These are phyloP conservation scores for Hyperoplus immaculatus DNA, from an alignment of 2,797 vertebrate species.

Conservation along the genomic window DNA sequence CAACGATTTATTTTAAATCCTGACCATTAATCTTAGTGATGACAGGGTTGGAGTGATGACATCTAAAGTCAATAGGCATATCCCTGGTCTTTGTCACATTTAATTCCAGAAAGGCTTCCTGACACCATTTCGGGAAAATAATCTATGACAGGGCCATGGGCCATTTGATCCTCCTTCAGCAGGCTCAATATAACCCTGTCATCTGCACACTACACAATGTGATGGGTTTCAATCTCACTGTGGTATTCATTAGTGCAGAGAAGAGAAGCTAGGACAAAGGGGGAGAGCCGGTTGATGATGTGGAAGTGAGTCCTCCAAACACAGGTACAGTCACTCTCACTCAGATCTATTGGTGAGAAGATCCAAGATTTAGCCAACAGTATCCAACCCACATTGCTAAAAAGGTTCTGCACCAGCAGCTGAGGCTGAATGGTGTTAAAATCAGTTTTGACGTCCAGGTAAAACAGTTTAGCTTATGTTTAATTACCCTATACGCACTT, in stretches of 20 bases:
- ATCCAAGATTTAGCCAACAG: not conserved
- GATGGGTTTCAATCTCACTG: not conserved
- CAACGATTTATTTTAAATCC: not conserved
- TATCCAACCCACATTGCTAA: not conserved
- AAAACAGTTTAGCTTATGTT: not conserved
- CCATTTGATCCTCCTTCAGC: not conserved
- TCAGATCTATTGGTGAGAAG: not conserved
- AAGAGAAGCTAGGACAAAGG: no score
- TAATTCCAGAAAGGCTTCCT: not conserved
- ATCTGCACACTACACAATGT: not conserved
- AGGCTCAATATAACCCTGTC: not conserved
- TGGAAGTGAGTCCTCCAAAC: not conserved
- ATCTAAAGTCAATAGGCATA: not conserved
- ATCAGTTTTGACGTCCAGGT: not conserved
- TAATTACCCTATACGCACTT: not conserved
- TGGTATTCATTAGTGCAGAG: no score
- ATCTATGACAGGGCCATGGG: no score
- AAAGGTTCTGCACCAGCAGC: not conserved
- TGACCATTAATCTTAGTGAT: not conserved
- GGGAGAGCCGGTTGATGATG: not conserved
- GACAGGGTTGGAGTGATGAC: not conserved
- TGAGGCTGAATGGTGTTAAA: not conserved
- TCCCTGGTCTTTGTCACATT: constrained; percentile 3
- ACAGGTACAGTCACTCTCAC: not conserved
- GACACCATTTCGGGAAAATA: not conserved